Evolutionary conservation across 2,113 vertebrate genomes (phyloP), one percentile per base, ranked within the genome.

Genomic region (Melanerpes formicivorus): DNA sequence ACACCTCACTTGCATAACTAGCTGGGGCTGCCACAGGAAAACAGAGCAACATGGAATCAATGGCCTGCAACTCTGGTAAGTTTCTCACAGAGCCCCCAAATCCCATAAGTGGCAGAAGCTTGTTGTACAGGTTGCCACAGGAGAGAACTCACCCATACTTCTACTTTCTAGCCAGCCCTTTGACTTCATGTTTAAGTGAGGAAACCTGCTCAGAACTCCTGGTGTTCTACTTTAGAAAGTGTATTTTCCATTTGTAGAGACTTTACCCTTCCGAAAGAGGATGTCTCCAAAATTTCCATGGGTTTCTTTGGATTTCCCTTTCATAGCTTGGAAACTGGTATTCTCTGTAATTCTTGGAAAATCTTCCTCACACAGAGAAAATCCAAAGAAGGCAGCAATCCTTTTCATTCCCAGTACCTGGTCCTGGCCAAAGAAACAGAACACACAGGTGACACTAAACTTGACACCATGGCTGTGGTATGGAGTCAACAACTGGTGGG

Each of bases 321-420:
- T 98, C 98, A 98, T 98, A 27, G 97, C 94, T 23, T 66, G 95
- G 90, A 99, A 99, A 73, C 96, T 97, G 29, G 97, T 98, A 5
- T 76, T 95, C 25, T 96, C 82, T 0, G 97, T 74, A 73, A 98
- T 93, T 70, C 86, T 85, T 72, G 84, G 73, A 62, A 98, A 94
- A 85, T 98, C 98, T 80, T 96, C 97, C 5, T 97, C 97, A 26
- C 73, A 96, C 72, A 98, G 62, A 42, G 73, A 96, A 79, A 98
- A 97, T 64, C 95, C 97, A 25, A 98, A 97, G 95, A 98, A 98
- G 14, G 86, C 85, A 46, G 97, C 88, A 44, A 98, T 97, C 80
- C 91, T 92, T 88, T 97, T 97, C 82, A 99, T 70, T 42, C 96
- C 97, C 30, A 84, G 13, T 8, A 66, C 48, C 10, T 98, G 94